phyloP scores from a whole-genome alignment of 2,113 vertebrate species.

The Chamaea fasciata region DNA sequence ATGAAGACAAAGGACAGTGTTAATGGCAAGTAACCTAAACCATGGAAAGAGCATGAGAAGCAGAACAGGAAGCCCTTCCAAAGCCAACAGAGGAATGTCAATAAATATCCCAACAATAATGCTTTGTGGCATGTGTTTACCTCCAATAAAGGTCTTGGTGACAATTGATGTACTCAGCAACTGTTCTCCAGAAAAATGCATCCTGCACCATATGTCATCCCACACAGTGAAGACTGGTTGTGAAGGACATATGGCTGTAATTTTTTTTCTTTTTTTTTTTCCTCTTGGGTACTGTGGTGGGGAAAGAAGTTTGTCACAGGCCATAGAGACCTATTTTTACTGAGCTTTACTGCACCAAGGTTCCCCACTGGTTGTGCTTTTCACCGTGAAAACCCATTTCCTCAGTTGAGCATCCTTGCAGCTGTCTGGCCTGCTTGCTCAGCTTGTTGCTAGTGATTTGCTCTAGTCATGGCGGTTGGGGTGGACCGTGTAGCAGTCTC shows the following conservation, averaged over 20 bases:
- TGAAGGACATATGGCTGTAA: not conserved
- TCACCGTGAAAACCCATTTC: not conserved
- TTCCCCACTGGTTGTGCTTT: not conserved
- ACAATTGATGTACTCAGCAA: rapidly evolving
- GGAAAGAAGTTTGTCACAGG: not conserved
- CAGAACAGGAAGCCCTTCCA: not conserved
- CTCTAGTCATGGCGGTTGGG: not conserved
- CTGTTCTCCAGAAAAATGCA: not conserved
- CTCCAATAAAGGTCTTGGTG: not conserved
- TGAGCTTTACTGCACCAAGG: not conserved
- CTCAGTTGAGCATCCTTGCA: not conserved
- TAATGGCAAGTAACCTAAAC: not conserved
- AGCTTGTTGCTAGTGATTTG: not conserved
- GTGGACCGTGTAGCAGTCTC: not conserved
- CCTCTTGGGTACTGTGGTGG: not conserved
- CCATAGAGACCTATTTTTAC: not conserved
- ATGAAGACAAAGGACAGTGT: not conserved
- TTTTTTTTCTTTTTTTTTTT: not conserved
- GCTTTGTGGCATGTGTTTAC: rapidly evolving
- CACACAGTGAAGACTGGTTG: not conserved
- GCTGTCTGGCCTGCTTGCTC: not conserved
- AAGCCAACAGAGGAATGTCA: not conserved
- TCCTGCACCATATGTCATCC: not conserved
- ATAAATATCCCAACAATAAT: not conserved
- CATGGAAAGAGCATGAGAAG: not conserved